phyloP scores from a whole-genome alignment of 2,113 vertebrate species.

The Lepus europaeus region DNA sequence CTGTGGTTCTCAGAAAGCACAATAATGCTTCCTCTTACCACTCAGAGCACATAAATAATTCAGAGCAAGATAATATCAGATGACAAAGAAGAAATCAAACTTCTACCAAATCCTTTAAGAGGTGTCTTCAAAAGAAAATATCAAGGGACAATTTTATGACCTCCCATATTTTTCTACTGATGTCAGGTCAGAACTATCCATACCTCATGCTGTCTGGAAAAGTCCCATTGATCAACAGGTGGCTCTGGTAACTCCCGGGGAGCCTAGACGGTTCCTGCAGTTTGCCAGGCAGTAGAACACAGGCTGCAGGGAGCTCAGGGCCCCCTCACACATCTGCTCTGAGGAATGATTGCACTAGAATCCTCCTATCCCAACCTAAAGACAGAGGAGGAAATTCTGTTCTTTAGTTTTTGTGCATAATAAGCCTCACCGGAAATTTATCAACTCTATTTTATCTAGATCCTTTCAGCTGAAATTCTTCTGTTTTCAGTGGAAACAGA shows the following conservation, averaged over 20 bases:
- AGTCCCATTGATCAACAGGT: fast-evolving
- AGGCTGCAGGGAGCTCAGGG: neutral
- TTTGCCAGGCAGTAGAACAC: fast-evolving
- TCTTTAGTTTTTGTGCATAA: neutral
- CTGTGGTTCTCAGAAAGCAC: constrained; percentile 44
- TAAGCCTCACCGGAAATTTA: neutral
- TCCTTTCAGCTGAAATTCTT: neutral
- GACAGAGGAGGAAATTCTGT: neutral
- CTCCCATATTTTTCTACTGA: constrained; percentile 2
- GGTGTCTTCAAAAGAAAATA: constrained; percentile 24
- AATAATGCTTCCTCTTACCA: constrained; percentile 45
- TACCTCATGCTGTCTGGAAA: neutral
- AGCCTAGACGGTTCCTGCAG: neutral
- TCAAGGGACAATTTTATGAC: neutral
- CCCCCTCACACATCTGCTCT: neutral
- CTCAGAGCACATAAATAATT: constrained; percentile 82
- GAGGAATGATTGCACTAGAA: neutral
- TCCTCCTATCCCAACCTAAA: neutral
- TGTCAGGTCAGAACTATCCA: neutral
- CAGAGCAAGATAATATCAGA: constrained; percentile 64
- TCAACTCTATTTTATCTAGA: neutral
- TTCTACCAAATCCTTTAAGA: neutral
- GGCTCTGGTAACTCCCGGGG: fast-evolving
- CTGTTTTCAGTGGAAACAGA: neutral
- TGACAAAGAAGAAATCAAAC: constrained; percentile 28